Base-by-base conservation (phyloP, 2,888 invertebrate genomes). In the Phrixothrix hirtus region DNA sequence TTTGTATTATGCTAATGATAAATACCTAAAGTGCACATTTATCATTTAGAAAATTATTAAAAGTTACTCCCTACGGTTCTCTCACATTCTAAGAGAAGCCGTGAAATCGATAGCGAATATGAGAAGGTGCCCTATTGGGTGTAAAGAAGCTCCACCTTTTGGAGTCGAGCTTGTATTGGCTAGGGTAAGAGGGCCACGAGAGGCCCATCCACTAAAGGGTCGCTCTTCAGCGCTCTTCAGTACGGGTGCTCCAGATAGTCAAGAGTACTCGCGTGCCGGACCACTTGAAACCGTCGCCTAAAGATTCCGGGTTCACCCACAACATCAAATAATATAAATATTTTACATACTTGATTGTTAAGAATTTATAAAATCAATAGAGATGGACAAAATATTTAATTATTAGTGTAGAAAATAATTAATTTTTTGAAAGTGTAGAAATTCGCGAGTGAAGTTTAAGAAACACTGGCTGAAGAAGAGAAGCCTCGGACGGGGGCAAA, bases 201-300 rank as follows among this genome's bases (percentile, higher is more conserved):
- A 68, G 69, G 69, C 65, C 64, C 67, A 71, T 68, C 71, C 74
- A 74, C 67, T 74, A 69, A 69, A 75, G 75, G 72, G 72, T 63
- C 63, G 71, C 71, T 73, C 73, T 73, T 71, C 71, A 73, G 69
- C 65, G 61, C 74, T 72, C 73, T 74, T 72, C 73, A 75, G 73
- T 72, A 74, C 73, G 72, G 71, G 65, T 71, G 69, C 73, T 75
- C 71, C 70, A 74, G 74, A 71, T 70, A 71, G 71, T 73, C 69
- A 63, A 64, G 69, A 72, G 66, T 65, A 64, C 64, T 75, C 75
- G 75, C 75, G 75, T 75, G 75, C 70, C 72, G 58, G 59, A 63
- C 68, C 72, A 72, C 72, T 72, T 66, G 58, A 68, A 63, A 59
- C 41, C 47, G 38, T 58, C 57, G 46, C 46, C 57, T 42, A 57